Conservation (phyloP, 2,797 vertebrate genomes). For the Enteromius afrohamiltoni region DNA sequence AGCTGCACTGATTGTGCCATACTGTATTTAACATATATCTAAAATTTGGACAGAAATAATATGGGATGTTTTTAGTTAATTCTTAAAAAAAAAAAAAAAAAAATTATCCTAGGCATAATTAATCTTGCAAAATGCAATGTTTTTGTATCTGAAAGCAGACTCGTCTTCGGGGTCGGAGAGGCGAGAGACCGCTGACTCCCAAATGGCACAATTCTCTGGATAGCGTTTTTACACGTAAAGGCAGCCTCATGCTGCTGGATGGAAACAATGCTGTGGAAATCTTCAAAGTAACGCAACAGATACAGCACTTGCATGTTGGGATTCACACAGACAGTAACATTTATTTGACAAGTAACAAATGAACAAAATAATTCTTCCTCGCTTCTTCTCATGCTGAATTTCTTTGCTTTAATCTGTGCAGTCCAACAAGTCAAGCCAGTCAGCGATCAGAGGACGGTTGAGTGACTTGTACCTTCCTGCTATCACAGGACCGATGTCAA, state of each 20-base stretch:
- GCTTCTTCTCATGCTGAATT: neutral
- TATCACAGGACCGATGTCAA: constrained; percentile 68
- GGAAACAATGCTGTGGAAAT: constrained; percentile 73
- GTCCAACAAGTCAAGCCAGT: constrained; percentile 40
- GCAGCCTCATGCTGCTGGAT: constrained; percentile 72
- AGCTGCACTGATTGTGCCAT: neutral
- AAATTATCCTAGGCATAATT: neutral
- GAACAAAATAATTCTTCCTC: neutral
- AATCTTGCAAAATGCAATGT: neutral
- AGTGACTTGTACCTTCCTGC: constrained; percentile 72
- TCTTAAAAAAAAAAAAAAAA: neutral
- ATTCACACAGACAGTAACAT: neutral
- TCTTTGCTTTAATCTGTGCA: constrained; percentile 45
- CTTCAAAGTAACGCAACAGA: constrained; percentile 68
- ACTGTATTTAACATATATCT: neutral
- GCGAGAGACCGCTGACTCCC: constrained; percentile 67
- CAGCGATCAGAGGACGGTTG: constrained; percentile 12
- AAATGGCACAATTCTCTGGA: constrained; percentile 53
- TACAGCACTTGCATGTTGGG: neutral
- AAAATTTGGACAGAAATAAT: neutral
- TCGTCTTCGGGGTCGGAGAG: constrained; percentile 60
- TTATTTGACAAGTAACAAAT: constrained; percentile 7
- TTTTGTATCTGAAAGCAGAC: constrained; percentile 59
- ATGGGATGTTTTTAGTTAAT: neutral
- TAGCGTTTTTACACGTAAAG: constrained; percentile 71